Base-by-base conservation (phyloP, 2,888 invertebrate genomes). In the Megamerina dolium region DNA sequence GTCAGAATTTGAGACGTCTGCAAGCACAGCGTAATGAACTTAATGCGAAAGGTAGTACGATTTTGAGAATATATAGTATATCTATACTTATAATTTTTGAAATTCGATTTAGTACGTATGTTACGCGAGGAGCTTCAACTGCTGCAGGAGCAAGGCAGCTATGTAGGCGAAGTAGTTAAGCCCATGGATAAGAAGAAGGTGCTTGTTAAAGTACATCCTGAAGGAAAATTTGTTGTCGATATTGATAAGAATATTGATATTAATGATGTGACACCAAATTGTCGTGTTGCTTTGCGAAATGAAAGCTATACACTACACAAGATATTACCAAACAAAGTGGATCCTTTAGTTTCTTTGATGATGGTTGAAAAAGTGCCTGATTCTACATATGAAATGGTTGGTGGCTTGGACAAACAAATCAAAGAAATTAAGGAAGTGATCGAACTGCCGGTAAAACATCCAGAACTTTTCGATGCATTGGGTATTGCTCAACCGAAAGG, bases 131-230 rank as follows among this genome's bases (percentile, higher is more conserved):
- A 99, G 68, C 75, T 99, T 1, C 96, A 97, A 74, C 78, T 97
- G 19, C 76, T 99, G 10, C 88, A 89, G 69, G 99, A 99, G 64
- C 99, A 99, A 70, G 99, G 99, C 12, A 96, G 96, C 14, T 97
- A 99, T 74, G 99, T 99, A 3, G 99, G 99, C 9, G 99, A 99
- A 75, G 97, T 99, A 4, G 96, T 97, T 0, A 97, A 99, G 68
- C 95, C 96, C 0, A 99, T 99, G 97, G 99, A 99, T 72, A 99
- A 99, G 73, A 99, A 99, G 74, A 99, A 99, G 72, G 97, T 99
- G 0, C 78, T 99, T 1, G 97, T 99, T 1, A 99, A 99, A 75
- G 96, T 97, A 1, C 97, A 99, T 68, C 97, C 97, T 0, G 99
- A 99, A 74, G 99, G 99, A 49, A 99, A 99, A 76, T 99, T 97